Evolutionary conservation across 2,113 vertebrate species (phyloP).

Genomic region (Gallinago paraguaiae): DNA sequence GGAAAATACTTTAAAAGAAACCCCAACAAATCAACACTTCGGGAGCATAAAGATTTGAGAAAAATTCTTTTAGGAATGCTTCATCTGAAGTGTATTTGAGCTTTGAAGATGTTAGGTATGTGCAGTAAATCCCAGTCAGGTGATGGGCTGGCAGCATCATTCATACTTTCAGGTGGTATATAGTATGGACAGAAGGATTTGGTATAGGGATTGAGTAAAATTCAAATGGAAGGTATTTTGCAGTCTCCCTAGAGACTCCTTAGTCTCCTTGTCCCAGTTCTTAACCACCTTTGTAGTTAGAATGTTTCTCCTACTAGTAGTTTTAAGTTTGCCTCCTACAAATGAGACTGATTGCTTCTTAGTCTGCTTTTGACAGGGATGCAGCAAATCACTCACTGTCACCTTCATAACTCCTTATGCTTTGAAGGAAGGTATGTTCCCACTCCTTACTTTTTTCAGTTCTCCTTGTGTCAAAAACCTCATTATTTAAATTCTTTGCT

Average conservation of each 20-base stretch:
- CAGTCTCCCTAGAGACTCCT: background rate
- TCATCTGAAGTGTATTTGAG: background rate
- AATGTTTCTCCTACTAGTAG: background rate
- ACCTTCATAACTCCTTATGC: background rate
- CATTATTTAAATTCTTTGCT: background rate
- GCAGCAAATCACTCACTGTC: background rate
- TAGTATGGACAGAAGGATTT: background rate
- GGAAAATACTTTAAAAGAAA: background rate
- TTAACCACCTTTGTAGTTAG: background rate
- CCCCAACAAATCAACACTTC: background rate
- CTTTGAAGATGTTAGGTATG: rapidly evolving
- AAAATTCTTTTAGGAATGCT: background rate
- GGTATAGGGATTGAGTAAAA: background rate
- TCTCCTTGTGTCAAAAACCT: background rate
- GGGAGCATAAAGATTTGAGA: background rate
- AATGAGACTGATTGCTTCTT: background rate
- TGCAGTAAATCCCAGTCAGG: background rate
- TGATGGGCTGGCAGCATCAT: background rate
- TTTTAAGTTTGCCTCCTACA: background rate
- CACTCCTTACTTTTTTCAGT: background rate
- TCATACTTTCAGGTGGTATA: background rate
- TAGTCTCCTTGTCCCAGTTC: background rate
- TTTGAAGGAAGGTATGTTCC: background rate
- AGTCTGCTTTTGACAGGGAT: background rate
- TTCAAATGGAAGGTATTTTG: background rate